Evolutionary conservation across 1,140 invertebrate species (phyloP), one percentile per base, ranked within the genome.

Genomic region (Probaryconus sp.): DNA sequence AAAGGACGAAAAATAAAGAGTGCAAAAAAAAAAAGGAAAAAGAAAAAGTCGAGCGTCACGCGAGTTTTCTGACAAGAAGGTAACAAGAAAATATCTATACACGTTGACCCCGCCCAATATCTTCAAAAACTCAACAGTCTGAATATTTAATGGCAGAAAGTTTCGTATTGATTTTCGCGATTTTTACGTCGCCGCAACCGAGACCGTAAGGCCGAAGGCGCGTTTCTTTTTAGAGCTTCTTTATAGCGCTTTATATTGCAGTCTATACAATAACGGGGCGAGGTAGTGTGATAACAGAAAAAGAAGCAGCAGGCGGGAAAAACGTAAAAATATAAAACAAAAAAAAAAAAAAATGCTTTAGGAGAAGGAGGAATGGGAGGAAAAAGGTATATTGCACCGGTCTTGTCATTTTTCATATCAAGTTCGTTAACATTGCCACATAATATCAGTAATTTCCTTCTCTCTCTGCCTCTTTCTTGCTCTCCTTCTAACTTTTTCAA

Each of bases 131-230:
- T 85, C 82, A 81, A 82, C 83, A 82, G 81, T 55, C 79, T 86
- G 84, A 86, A 87, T 86, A 85, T 87, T 86, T 86, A 86, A 86
- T 83, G 80, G 81, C 82, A 83, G 82, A 83, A 65, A 84, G 81
- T 87, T 83, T 79, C 79, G 81, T 86, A 86, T 87, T 86, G 85
- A 87, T 86, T 87, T 87, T 87, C 84, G 79, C 81, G 78, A 87
- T 86, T 87, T 87, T 87, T 83, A 85, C 80, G 81, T 83, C 81
- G 85, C 84, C 83, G 81, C 85, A 86, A 85, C 85, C 84, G 85
- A 83, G 83, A 82, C 78, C 81, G 78, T 83, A 87, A 84, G 83
- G 77, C 78, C 77, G 80, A 73, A 78, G 60, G 78, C 81, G 79
- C 82, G 81, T 84, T 84, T 82, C 80, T 83, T 83, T 83, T 84